Conservation (phyloP, 2,113 vertebrate species). For the Antechinus flavipes region DNA sequence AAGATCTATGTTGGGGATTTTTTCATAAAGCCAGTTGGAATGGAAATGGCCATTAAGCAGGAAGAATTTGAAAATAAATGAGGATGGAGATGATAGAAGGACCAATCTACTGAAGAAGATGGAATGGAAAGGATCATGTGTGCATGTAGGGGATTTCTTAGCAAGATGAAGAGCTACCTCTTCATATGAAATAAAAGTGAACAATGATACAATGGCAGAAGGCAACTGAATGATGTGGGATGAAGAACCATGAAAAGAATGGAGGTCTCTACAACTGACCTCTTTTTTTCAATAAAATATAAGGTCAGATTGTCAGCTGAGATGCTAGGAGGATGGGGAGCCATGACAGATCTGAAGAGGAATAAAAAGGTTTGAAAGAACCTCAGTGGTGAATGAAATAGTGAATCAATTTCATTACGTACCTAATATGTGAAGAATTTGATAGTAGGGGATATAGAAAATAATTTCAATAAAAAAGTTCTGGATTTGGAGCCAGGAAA, state of each 20-base stretch:
- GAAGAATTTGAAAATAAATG: not conserved
- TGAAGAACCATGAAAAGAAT: not conserved
- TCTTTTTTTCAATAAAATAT: not conserved
- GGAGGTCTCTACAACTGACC: not conserved
- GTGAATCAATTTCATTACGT: not conserved
- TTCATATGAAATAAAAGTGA: not conserved
- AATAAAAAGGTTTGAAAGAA: not conserved
- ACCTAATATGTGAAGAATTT: not conserved
- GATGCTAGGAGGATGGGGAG: not conserved
- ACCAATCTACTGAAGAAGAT: not conserved
- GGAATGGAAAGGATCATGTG: not conserved
- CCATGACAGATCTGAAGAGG: not conserved
- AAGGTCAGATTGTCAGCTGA: not conserved
- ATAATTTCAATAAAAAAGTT: not conserved
- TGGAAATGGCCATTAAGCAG: not conserved
- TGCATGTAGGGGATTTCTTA: not conserved
- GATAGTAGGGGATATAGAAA: not conserved
- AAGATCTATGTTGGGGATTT: too few relatives aligned
- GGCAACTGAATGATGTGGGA: not conserved
- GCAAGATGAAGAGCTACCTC: not conserved
- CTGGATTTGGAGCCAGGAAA: not conserved
- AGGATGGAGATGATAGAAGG: not conserved
- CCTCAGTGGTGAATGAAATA: not conserved
- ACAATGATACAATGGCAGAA: not conserved
- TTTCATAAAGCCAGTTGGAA: too few relatives aligned